These are phyloP conservation scores for Nannobrachium achirus DNA, from an alignment of 2,113 vertebrate species.

Conservation along the genomic window DNA sequence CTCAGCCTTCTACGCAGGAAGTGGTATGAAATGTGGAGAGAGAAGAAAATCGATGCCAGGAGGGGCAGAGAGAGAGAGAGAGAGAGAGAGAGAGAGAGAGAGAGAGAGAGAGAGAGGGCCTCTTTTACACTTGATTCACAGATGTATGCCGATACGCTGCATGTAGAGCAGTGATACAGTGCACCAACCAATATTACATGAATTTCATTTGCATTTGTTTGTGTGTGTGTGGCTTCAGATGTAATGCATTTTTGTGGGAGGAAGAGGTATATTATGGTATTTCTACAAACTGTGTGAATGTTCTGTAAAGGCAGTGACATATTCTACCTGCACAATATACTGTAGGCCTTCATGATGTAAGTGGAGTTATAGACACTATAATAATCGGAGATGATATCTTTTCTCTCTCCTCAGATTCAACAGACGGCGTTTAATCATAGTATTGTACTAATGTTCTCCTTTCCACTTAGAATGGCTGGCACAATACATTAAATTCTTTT, in stretches of 20 bases:
- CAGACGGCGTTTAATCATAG: too few species aligned
- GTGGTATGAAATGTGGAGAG: conserved; percentile 60
- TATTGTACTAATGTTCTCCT: too few species aligned
- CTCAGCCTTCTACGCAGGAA: conserved; percentile 61
- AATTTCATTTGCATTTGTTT: conserved; percentile 21
- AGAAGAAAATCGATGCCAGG: conserved; percentile 60
- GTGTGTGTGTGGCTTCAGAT: neutral
- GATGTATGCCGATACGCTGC: conserved; percentile 52
- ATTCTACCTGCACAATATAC: conserved; percentile 43
- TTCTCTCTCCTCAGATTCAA: conserved; percentile 40
- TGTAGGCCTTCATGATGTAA: conserved; percentile 8
- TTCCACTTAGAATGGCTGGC: too few species aligned
- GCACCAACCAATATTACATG: conserved; percentile 32
- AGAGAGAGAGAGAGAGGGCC: conserved; percentile 52
- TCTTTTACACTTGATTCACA: conserved; percentile 54
- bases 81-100: conserved; percentile 49
- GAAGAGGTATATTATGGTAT: neutral
- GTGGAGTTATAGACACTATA: conserved; percentile 31
- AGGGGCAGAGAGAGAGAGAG: conserved; percentile 39
- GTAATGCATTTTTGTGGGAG: neutral
- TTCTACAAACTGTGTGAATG: neutral
- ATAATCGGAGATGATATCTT: conserved; percentile 32
- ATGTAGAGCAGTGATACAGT: conserved; percentile 43
- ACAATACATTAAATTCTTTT: too few species aligned
- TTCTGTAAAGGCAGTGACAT: conserved; percentile 23